Evolutionary conservation across 2,113 vertebrate genomes (phyloP).

Genomic region (Lepus europaeus): DNA sequence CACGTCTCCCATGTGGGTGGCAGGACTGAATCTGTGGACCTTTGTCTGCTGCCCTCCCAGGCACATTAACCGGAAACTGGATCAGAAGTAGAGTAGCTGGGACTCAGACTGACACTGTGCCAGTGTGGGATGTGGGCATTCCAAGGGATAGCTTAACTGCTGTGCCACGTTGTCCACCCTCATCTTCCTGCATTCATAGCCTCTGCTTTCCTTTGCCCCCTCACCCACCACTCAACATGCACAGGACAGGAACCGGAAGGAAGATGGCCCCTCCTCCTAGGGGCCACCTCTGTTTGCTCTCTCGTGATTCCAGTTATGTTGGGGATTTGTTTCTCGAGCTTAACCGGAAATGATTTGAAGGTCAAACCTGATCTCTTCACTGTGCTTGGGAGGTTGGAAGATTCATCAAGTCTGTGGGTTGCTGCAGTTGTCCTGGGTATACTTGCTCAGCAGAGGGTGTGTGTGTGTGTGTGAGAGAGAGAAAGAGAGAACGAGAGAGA

Average conservation of each 20-base stretch:
- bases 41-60: too few species aligned
- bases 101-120: too few species aligned
- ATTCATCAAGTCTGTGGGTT: neutral
- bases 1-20: too few species aligned
- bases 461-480: neutral
- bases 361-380: neutral
- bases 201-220: neutral
- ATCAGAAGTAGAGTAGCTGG: too few species aligned
- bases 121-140: too few species aligned
- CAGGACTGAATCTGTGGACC: too few species aligned
- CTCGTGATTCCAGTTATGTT: neutral
- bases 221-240: neutral
- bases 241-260: neutral
- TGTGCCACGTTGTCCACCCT: too few species aligned
- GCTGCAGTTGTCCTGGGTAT: neutral
- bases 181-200: neutral
- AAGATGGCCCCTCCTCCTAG: neutral
- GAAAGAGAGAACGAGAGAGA: too few species aligned
- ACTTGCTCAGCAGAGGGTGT: constrained; percentile 12
- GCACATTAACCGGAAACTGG: too few species aligned
- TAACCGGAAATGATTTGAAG: constrained; percentile 15
- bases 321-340: neutral
- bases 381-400: neutral
- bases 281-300: neutral
- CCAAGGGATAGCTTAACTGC: too few species aligned